Percentiles rank a stretch among this genome's conserved stretches.
These are phyloP conservation scores for Felis catus DNA, from an alignment of 2,113 vertebrate genomes.

Conservation along the genomic window DNA sequence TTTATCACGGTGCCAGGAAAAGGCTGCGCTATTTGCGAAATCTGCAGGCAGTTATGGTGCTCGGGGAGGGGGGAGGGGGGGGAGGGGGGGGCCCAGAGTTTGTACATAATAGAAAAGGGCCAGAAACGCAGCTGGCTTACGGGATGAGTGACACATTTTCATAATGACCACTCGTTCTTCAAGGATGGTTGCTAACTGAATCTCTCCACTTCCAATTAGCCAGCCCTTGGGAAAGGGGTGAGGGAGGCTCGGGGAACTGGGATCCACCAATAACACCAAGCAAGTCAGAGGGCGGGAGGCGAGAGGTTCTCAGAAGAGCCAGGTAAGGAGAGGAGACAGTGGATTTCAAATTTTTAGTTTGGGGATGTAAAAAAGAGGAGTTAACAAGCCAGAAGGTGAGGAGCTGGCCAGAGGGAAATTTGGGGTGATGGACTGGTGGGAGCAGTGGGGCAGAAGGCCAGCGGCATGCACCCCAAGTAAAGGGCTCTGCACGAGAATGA, in stretches of 20 bases:
- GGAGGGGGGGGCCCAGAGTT: background rate
- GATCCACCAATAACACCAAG: background rate
- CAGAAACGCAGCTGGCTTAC: slow-evolving; percentile 44
- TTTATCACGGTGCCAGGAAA: slow-evolving; percentile 50
- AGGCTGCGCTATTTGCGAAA: slow-evolving; percentile 42
- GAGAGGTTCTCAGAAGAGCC: background rate
- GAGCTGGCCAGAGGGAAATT: background rate
- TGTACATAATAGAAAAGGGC: background rate
- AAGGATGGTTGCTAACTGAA: slow-evolving; percentile 1
- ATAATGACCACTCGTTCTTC: slow-evolving; percentile 52
- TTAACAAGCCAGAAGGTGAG: background rate
- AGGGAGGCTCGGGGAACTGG: background rate
- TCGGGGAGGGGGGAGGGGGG: background rate
- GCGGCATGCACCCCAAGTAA: background rate
- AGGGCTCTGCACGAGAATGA: background rate
- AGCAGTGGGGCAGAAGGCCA: background rate
- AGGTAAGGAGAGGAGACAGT: background rate
- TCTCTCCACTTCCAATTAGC: background rate
- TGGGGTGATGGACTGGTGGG: background rate
- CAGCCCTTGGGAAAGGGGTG: background rate
- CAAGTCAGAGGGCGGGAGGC: background rate
- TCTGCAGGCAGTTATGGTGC: background rate
- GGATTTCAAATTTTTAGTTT: background rate
- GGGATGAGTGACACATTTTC: background rate
- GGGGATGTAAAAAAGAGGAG: background rate